Base-by-base conservation (phyloP, 2,113 vertebrate genomes). In the Emydura subglobosa region DNA sequence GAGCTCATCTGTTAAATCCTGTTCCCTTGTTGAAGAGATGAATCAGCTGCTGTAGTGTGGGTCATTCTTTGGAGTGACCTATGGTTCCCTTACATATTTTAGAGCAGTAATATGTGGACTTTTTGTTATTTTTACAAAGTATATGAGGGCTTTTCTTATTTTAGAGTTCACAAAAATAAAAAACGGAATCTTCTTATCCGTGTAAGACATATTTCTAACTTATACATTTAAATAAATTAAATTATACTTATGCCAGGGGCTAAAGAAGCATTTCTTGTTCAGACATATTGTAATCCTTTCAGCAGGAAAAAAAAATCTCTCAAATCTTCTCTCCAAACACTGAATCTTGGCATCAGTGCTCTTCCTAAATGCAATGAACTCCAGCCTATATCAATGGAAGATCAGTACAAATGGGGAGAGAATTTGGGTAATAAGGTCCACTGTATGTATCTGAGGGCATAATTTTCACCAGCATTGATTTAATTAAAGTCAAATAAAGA, bases 401-500 rank as follows among this genome's bases (percentile, higher is more conserved):
- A 76, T 42, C 5, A 79, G 7, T 5, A 86, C 50, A 91, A 82
- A 12, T 82, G 87, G 13, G 84, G 50, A 82, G 24, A 14, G 10
- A 78, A 1, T 78, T 86, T 54, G 61, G 5, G 29, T 84, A 49
- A 92, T 42, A 16, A 86, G 21, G 39, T 72, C 4, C 22, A 53
- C 27, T 76, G 12, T 25, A n/a, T 0, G 0, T 17, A 10, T 44
- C 9, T 84, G 31, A 84, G 9, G 61, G 3, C 5, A 8, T 17
- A 87, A 8, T 81, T 24, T 82, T 87, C 16, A 42, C 21, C 42
- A 25, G 0, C 72, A 2, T 87, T 13, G 4, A 72, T 39, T 72
- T 72, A 72, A 78, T 86, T 83, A 61, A 53, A 10, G 13, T 22
- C 9, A 25, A 17, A 72, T 29, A 49, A 78, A 51, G 6, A 0